phyloP scores from a whole-genome alignment of 2,888 invertebrate species.

The Cephus nigrinus region DNA sequence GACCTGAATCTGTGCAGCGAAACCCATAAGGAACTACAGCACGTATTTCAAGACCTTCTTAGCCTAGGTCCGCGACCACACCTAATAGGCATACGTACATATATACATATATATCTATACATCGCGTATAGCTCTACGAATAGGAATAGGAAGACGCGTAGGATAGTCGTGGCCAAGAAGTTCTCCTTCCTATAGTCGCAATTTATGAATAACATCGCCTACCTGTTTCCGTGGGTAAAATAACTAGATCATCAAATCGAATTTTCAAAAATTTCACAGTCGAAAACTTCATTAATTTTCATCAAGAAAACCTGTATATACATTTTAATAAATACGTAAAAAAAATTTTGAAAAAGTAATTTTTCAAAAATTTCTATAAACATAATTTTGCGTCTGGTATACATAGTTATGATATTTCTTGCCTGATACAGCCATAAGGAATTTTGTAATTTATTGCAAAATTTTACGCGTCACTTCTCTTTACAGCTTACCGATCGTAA shows the following conservation, averaged over 20 bases:
- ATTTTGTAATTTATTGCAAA: neutral
- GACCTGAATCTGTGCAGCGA: neutral
- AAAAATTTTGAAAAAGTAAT: too few species aligned
- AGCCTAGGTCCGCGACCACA: constrained; percentile 19
- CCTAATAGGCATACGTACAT: constrained; percentile 12
- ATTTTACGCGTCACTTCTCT: neutral
- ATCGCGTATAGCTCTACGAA: neutral
- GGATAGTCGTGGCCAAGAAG: neutral
- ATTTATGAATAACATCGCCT: neutral
- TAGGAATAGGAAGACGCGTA: neutral
- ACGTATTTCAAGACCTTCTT: neutral
- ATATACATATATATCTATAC: neutral
- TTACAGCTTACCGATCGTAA: neutral
- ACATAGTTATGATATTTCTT: neutral
- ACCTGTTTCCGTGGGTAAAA: neutral
- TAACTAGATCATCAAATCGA: neutral
- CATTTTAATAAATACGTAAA: too few species aligned
- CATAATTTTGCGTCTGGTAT: too few species aligned
- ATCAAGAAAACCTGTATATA: neutral
- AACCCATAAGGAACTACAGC: neutral
- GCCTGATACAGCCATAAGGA: neutral
- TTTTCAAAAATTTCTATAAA: too few species aligned
- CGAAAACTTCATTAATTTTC: neutral
- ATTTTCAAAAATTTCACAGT: neutral
- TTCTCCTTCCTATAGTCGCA: neutral